Percentiles rank a stretch among this genome's conserved stretches.
These are phyloP conservation scores for Thymallus thymallus DNA, from an alignment of 2,113 vertebrate species.

Conservation along the genomic window DNA sequence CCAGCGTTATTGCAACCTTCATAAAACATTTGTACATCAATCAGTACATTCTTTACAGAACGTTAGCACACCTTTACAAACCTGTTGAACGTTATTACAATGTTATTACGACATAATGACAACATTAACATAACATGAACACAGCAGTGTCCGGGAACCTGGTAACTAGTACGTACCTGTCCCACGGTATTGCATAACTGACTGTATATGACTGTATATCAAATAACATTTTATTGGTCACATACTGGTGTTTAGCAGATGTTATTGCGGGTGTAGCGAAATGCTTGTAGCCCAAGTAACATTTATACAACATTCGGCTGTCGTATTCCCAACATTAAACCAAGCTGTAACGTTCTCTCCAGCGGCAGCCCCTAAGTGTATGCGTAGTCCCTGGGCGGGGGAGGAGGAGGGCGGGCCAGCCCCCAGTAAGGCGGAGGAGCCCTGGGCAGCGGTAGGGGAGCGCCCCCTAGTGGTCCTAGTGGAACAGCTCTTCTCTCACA, in stretches of 20 bases:
- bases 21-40: background rate
- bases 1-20: background rate
- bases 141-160: background rate
- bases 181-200: too few species aligned
- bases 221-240: too few species aligned
- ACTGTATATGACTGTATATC: too few species aligned
- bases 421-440: slow-evolving; percentile 83
- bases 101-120: background rate
- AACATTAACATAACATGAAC: background rate
- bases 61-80: background rate
- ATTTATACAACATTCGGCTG: background rate
- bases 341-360: background rate
- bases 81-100: background rate
- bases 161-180: background rate
- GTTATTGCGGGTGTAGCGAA: too few species aligned
- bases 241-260: too few species aligned
- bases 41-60: background rate
- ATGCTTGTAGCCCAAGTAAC: too few species aligned
- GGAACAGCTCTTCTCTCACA: slow-evolving; percentile 92
- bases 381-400: slow-evolving; percentile 85
- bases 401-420: slow-evolving; percentile 82
- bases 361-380: slow-evolving; percentile 90
- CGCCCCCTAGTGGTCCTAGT: slow-evolving; percentile 84
- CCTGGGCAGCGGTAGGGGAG: slow-evolving; percentile 89
- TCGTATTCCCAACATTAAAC: background rate